Evolutionary conservation across 2,888 invertebrate species (phyloP).

Genomic region (Eubasilissa splendida): DNA sequence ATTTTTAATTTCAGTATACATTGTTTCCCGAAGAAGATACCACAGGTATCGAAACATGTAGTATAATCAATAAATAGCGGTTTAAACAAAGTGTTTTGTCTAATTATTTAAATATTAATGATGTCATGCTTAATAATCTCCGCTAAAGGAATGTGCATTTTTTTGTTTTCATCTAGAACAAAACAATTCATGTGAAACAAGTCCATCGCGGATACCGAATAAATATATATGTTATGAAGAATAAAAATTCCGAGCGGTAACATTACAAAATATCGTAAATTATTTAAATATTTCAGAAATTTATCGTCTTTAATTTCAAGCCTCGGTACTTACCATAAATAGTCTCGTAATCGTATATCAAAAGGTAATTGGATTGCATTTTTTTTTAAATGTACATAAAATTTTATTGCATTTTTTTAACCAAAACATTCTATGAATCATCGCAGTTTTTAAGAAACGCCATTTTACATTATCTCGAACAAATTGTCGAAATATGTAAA

Average conservation of each 20-base stretch:
- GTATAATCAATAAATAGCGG: no score
- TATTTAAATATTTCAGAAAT: not conserved
- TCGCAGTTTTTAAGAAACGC: not conserved
- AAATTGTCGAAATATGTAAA: conserved; percentile 15
- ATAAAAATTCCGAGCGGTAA: no score
- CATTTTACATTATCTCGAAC: not conserved
- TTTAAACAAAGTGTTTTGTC: no score
- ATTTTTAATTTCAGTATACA: no score
- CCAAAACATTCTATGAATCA: conserved; percentile 3
- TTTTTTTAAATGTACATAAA: not conserved
- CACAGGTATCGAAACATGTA: no score
- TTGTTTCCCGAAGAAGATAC: no score
- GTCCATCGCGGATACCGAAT: conserved; percentile 2
- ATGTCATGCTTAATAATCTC: no score
- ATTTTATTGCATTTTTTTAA: not conserved
- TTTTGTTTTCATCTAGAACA: no score
- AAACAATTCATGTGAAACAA: not conserved
- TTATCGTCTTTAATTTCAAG: no score
- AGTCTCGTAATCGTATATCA: not conserved
- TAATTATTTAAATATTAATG: no score
- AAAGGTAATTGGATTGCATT: not conserved
- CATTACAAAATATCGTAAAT: not conserved
- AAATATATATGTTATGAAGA: no score
- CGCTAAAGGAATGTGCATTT: no score
- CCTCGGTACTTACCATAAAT: not conserved